These are phyloP conservation scores for Sturnus vulgaris DNA, from an alignment of 2,113 vertebrate species.

Conservation along the genomic window DNA sequence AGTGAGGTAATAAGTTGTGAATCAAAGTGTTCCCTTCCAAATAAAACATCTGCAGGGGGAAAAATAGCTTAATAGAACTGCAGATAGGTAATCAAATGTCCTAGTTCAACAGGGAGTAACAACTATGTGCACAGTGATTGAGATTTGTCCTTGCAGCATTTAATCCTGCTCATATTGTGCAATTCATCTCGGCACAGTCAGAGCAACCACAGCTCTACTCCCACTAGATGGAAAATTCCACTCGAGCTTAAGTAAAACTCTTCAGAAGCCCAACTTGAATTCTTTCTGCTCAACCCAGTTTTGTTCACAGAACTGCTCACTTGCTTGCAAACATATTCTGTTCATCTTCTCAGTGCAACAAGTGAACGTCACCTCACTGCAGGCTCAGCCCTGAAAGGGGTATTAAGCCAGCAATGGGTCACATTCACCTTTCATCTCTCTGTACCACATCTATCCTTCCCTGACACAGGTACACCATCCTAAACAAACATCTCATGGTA, in stretches of 20 bases:
- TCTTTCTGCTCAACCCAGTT: conserved; percentile 15
- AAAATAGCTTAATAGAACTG: conserved; percentile 22
- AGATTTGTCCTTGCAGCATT: conserved; percentile 44
- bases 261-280: conserved; percentile 25
- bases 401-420: neutral
- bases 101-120: conserved; percentile 28
- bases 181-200: conserved; percentile 49
- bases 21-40: conserved; percentile 44
- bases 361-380: neutral
- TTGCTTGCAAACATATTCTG: neutral
- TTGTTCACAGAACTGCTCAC: neutral
- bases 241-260: conserved; percentile 26
- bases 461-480: neutral
- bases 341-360: neutral
- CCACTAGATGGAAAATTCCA: conserved; percentile 71
- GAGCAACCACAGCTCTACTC: conserved; percentile 43
- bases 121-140: neutral
- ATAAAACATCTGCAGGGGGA: conserved; percentile 40
- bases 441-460: neutral
- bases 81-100: conserved; percentile 38
- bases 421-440: neutral
- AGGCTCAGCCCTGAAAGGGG: neutral
- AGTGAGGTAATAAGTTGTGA: conserved; percentile 20
- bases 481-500: neutral
- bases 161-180: conserved; percentile 49